Percentiles rank a stretch among this genome's conserved stretches.
Evolutionary conservation across 2,797 vertebrate species (phyloP).

Genomic region (Crocodylus rhombifer): DNA sequence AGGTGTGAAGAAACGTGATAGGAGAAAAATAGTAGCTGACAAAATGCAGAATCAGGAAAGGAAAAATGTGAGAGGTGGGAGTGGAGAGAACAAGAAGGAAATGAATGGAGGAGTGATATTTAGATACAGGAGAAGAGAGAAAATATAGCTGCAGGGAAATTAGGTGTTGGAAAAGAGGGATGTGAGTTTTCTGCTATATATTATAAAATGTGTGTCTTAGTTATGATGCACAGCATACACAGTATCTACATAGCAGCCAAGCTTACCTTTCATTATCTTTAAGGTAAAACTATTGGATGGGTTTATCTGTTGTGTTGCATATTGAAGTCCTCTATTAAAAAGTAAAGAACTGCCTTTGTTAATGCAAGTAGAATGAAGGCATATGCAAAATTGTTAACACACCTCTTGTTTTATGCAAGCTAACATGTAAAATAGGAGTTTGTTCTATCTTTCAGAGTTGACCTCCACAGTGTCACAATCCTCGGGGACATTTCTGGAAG

Average conservation of each 20-base stretch:
- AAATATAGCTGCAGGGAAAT: not conserved
- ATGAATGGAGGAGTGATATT: not conserved
- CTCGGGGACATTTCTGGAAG: not conserved
- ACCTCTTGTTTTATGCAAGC: not conserved
- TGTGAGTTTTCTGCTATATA: not conserved
- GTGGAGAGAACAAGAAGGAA: not conserved
- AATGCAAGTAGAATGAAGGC: not conserved
- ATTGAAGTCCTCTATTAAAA: not conserved
- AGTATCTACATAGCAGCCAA: not conserved
- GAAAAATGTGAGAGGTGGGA: not conserved
- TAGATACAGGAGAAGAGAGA: not conserved
- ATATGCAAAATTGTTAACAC: not conserved
- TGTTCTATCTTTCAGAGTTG: not conserved
- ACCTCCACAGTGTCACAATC: not conserved
- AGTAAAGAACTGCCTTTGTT: not conserved
- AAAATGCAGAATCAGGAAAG: not conserved
- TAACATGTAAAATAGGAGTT: not conserved
- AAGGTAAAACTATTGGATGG: not conserved
- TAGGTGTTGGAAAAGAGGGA: rapidly evolving
- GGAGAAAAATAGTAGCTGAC: not conserved
- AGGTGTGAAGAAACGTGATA: not conserved
- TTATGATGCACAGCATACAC: not conserved
- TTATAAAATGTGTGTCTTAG: rapidly evolving
- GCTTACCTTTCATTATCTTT: not conserved
- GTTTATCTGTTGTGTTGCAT: not conserved